Evolutionary conservation across 2,113 vertebrate species (phyloP).

Genomic region (Eubucco bourcierii): DNA sequence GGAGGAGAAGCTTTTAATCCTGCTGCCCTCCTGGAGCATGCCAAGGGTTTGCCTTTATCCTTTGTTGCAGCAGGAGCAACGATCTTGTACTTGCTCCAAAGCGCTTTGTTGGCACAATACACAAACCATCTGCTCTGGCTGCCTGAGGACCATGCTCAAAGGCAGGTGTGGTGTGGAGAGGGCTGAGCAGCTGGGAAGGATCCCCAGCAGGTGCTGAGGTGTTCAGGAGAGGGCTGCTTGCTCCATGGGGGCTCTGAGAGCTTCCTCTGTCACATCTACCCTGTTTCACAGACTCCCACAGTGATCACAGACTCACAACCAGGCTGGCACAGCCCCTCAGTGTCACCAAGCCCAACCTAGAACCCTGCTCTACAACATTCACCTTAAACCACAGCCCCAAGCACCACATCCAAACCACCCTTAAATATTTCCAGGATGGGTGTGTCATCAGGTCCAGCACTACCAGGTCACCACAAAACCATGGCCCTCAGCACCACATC

Average conservation of each 20-base stretch:
- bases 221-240: neutral
- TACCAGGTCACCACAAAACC: no score
- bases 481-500: no score
- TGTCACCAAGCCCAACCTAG: no score
- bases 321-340: no score
- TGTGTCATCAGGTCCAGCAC: no score
- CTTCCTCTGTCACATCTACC: neutral
- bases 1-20: constrained; percentile 40
- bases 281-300: neutral
- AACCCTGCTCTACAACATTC: no score
- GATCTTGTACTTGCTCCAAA: neutral
- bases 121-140: neutral
- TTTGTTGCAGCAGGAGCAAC: neutral
- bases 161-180: neutral
- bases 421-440: no score
- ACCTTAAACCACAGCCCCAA: no score
- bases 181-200: neutral
- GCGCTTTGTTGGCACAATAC: fast-evolving
- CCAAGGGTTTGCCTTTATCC: neutral
- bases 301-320: no score
- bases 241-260: neutral
- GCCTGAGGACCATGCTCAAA: fast-evolving
- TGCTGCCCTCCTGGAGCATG: neutral
- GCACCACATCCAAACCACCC: no score
- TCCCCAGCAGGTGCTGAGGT: neutral